A percentile compares a stretch with the other conserved stretches of the same genome.
These are phyloP conservation scores for Leucozona laternaria DNA, from an alignment of 2,888 invertebrate species.

Conservation along the genomic window DNA sequence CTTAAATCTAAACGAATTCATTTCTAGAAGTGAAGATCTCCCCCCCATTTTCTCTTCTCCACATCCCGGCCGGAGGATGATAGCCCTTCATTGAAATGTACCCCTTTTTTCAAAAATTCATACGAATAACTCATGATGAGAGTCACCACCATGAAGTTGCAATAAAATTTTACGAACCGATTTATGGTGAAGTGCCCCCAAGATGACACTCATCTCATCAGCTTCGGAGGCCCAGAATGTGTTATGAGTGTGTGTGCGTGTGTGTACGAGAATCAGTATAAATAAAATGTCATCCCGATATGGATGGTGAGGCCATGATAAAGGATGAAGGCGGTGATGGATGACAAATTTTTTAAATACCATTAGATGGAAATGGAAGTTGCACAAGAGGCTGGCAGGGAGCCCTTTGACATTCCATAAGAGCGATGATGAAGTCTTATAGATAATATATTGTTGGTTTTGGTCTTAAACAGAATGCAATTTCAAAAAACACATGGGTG, in stretches of 20 bases:
- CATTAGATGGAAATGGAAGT: conserved; percentile 47
- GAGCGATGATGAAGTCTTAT: conserved; percentile 8
- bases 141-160: conserved; percentile 58
- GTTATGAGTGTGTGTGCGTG: background rate
- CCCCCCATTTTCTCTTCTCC: background rate
- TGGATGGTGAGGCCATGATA: conserved; percentile 4
- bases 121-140: conserved; percentile 58
- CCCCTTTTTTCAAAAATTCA: conserved; percentile 51
- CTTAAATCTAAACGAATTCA: background rate
- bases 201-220: conserved; percentile 45
- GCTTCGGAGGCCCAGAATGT: background rate
- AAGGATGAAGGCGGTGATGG: conserved; percentile 36
- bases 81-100: conserved; percentile 42
- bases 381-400: conserved; percentile 10
- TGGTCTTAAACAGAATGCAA: background rate
- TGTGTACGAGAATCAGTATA: background rate
- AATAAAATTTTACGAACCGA: conserved; percentile 66
- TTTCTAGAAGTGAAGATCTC: background rate
- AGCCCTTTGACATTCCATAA: conserved; percentile 49
- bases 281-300: conserved; percentile 44
- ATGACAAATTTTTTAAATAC: conserved; percentile 56
- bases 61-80: background rate
- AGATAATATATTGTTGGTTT: conserved; percentile 12
- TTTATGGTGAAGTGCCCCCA: conserved; percentile 48
- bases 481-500: background rate